Evolutionary conservation across 1,140 invertebrate genomes (phyloP).

Genomic region (Dolichoris vasculosae): DNA sequence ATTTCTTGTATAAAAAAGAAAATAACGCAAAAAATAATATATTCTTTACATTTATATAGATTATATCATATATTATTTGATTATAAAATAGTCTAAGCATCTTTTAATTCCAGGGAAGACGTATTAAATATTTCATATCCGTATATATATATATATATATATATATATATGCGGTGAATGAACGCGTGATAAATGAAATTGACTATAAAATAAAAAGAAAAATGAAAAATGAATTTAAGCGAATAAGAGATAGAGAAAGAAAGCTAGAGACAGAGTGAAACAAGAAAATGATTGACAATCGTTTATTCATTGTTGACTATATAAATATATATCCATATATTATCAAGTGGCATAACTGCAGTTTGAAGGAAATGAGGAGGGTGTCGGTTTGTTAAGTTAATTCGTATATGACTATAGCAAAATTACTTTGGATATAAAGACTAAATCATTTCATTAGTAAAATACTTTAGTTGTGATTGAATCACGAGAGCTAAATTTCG

Average conservation of each 20-base stretch:
- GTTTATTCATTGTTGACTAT: not conserved
- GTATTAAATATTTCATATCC: too few relatives aligned
- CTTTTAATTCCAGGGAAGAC: too few relatives aligned
- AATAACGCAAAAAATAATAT: too few relatives aligned
- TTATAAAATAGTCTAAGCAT: too few relatives aligned
- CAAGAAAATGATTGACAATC: not conserved
- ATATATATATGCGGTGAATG: not conserved
- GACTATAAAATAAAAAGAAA: not conserved
- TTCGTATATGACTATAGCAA: not conserved
- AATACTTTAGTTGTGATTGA: not conserved
- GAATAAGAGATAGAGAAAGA: not conserved
- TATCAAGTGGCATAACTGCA: not conserved
- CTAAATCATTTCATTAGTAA: not conserved
- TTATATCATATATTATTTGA: too few relatives aligned
- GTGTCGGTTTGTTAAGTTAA: conserved; percentile 7
- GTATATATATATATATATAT: not conserved
- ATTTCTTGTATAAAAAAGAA: too few relatives aligned
- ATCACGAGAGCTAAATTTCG: not conserved
- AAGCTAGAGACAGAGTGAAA: not conserved
- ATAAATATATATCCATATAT: not conserved
- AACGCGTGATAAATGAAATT: not conserved
- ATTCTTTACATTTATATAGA: too few relatives aligned
- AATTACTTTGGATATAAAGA: not conserved
- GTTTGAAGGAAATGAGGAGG: not conserved
- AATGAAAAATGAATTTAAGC: not conserved